Base-by-base conservation (phyloP, 2,797 vertebrate species). In the Enteromius anoplus region DNA sequence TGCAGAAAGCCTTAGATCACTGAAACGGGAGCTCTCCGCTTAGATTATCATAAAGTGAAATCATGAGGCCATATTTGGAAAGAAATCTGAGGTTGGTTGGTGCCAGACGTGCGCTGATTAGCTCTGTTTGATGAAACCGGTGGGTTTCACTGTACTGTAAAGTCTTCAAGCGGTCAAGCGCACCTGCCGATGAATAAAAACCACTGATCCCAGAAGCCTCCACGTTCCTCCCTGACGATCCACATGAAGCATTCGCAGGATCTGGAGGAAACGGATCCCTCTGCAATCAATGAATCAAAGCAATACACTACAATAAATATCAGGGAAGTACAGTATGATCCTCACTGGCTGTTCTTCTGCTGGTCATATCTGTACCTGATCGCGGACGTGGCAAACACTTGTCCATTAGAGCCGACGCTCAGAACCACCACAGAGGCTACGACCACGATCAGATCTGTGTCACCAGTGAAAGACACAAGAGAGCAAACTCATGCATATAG, bases 201-300 rank as follows among this genome's bases (percentile, higher is more conserved):
- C 96, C 75, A 98, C 96, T 29, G 96, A 97, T 76, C 97, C 96
- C 87, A 98, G 91, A 0, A 97, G 95, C 32, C 95, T 93, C 97
- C 97, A 97, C 0, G 96, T 97, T 88, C 96, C 97, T 37, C 96
- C 96, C 86, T 97, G 96, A 3, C 95, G 93, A 85, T 97, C 97
- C 51, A 97, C 97, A 9, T 98, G 97, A 2, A 98, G 92, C 97
- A 97, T 97, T 32, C 96, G 95, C 34, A 97, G 92, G 84, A 97
- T 97, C 89, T 97, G 96, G 2, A 98, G 95, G 89, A 97, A 97
- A 3, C 95, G 94, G 69, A 97, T 97, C 32, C 96, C 96, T 79
- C 96, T 97, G 91, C 0, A 85, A 88, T 17, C 88, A 84, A 89
- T n/a, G 81, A 58, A 19, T 51, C n/a, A 78, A 34, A 32, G 14